phyloP scores from a whole-genome alignment of 2,888 invertebrate species.

The Heliconius erato region DNA sequence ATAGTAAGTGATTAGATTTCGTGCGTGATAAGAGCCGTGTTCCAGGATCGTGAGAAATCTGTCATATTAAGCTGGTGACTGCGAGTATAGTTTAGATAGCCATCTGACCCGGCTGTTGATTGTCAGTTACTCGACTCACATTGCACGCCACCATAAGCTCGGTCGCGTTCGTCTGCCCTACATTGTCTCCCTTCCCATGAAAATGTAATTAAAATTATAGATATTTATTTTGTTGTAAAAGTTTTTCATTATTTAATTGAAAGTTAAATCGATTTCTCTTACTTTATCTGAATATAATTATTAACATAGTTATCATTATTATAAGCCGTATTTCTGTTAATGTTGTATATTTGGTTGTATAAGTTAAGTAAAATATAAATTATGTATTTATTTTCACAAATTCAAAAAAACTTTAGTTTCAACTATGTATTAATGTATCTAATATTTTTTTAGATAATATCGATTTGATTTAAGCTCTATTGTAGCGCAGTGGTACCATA shows the following conservation, averaged over 20 bases:
- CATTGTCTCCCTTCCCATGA: constrained; percentile 61
- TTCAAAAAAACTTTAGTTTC: no score
- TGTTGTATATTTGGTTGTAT: no score
- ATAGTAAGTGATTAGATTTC: constrained; percentile 39
- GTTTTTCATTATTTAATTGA: background rate
- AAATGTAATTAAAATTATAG: constrained; percentile 50
- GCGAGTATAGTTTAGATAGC: constrained; percentile 60
- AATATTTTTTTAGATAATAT: no score
- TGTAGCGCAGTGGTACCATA: no score
- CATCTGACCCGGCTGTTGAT: constrained; percentile 71
- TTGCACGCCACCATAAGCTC: constrained; percentile 73
- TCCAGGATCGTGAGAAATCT: constrained; percentile 53
- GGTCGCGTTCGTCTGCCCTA: constrained; percentile 63
- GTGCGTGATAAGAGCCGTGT: constrained; percentile 41
- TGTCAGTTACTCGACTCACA: constrained; percentile 76
- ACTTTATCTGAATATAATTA: no score
- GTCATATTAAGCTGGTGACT: constrained; percentile 46
- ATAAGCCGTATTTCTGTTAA: no score
- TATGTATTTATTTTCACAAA: no score
- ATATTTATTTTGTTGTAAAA: constrained; percentile 30
- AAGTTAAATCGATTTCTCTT: no score
- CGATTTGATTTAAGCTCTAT: no score
- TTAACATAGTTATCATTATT: no score
- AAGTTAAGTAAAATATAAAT: no score
- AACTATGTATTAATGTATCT: no score